Evolutionary conservation across 1,140 invertebrate genomes (phyloP), one percentile per base, ranked within the genome.

Genomic region (Drosophila busckii): DNA sequence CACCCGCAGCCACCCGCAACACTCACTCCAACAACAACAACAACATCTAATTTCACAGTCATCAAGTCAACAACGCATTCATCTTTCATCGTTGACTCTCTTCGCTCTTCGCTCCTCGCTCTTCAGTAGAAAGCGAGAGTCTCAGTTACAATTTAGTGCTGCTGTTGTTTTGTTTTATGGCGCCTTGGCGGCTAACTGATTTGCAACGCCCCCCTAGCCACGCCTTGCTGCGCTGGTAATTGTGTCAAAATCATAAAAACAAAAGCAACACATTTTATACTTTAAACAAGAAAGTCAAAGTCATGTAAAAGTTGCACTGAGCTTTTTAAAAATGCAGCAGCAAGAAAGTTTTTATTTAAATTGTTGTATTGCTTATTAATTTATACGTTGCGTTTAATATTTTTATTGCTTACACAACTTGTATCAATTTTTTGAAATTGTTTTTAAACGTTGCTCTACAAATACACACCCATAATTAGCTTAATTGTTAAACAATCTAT

Each of bases 111-210:
- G n/a, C n/a, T n/a, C n/a, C n/a, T n/a, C n/a, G n/a, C n/a, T n/a
- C n/a, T n/a, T n/a, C 25, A n/a, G 63, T 63, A 73, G 69, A 73
- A 73, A 73, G 69, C 69, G 69, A 73, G 69, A 73, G 69, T 73
- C 59, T 75, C 70, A 54, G 67, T 73, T 73, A 58, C 70, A 61
- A 65, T 50, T 59, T 60, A 60, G 56, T 59, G 45, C n/a, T n/a
- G n/a, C n/a, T n/a, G n/a, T n/a, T n/a, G n/a, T n/a, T n/a, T n/a
- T 59, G 41, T 53, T 32, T 16, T 28, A 29, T 31, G 42, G 44
- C 63, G 63, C 63, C 63, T 66, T 63, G 63, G 63, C 69, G 68
- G 56, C 49, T 54, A 60, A 60, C 19, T 37, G 56, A 60, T 60
- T 54, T 54, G 23, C 40, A 35, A 25, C 20, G 16, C 17, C 46